Conservation (phyloP, 2,797 vertebrate genomes). For the Hypotaenidia okinawae region DNA sequence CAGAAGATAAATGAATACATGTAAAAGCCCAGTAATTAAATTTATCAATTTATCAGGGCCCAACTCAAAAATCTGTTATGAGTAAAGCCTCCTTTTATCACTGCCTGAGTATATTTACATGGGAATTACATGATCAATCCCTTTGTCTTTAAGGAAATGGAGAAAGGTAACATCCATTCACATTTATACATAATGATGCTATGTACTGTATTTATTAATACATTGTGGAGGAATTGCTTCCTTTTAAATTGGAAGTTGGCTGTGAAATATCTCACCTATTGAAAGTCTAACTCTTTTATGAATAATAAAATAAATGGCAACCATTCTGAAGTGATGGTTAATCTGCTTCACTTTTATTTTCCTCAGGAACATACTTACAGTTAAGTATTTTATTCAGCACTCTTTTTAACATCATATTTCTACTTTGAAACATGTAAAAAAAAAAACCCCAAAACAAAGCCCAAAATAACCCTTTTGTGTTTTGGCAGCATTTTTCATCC, state of each 20-base stretch:
- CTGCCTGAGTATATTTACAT: conserved; percentile 16
- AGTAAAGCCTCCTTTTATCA: conserved; percentile 16
- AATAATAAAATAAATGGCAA: conserved; percentile 17
- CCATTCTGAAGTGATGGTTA: neutral
- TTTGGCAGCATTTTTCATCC: neutral
- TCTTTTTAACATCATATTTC: neutral
- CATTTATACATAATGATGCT: neutral
- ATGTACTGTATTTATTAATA: conserved; percentile 29
- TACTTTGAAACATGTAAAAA: neutral
- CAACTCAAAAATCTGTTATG: conserved; percentile 12
- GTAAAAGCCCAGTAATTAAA: neutral
- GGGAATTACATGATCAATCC: conserved; percentile 32
- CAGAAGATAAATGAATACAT: conserved; percentile 11
- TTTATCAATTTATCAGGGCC: neutral
- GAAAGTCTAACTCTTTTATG: conserved; percentile 18
- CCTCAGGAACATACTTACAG: neutral
- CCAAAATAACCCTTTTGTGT: neutral
- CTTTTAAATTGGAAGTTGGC: conserved; percentile 16
- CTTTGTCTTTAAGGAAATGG: conserved; percentile 38
- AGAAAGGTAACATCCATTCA: neutral
- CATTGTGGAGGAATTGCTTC: neutral
- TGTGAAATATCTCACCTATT: neutral
- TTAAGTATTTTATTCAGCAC: conserved; percentile 5
- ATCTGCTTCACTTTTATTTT: conserved; percentile 1
- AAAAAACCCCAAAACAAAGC: neutral